Percentiles rank a stretch among this genome's conserved stretches.
These are phyloP conservation scores for Passer domesticus DNA, from an alignment of 2,113 vertebrate species.

Conservation along the genomic window DNA sequence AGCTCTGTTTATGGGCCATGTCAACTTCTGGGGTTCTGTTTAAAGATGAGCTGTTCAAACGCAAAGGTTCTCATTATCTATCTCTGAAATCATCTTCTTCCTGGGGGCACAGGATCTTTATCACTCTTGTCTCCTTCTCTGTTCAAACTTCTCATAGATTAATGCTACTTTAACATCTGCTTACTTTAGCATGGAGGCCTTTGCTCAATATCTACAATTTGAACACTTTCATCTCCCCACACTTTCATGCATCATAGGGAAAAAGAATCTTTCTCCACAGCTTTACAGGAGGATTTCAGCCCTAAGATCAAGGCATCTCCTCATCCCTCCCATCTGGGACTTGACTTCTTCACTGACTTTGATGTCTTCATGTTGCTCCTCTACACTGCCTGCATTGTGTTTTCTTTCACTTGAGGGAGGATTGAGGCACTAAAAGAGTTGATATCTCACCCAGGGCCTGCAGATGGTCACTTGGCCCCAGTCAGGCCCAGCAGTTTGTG, in stretches of 20 bases:
- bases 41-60: not conserved
- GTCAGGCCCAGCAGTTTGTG: not conserved
- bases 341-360: not conserved
- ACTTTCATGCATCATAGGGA: not conserved
- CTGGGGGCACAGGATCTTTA: not conserved
- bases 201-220: not conserved
- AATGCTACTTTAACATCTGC: not conserved
- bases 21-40: not conserved
- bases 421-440: not conserved
- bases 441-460: not conserved
- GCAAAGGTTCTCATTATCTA: not conserved
- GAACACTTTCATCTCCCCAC: not conserved
- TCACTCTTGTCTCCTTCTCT: not conserved
- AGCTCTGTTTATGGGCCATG: not conserved
- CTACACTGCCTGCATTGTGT: not conserved
- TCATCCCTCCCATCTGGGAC: not conserved
- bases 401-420: not conserved
- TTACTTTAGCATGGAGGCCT: not conserved
- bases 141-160: not conserved
- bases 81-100: not conserved
- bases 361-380: not conserved
- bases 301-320: not conserved
- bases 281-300: not conserved
- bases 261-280: not conserved
- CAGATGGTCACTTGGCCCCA: not conserved